These are phyloP conservation scores for Lydus trimaculatus DNA, from an alignment of 2,888 invertebrate species.

Conservation along the genomic window DNA sequence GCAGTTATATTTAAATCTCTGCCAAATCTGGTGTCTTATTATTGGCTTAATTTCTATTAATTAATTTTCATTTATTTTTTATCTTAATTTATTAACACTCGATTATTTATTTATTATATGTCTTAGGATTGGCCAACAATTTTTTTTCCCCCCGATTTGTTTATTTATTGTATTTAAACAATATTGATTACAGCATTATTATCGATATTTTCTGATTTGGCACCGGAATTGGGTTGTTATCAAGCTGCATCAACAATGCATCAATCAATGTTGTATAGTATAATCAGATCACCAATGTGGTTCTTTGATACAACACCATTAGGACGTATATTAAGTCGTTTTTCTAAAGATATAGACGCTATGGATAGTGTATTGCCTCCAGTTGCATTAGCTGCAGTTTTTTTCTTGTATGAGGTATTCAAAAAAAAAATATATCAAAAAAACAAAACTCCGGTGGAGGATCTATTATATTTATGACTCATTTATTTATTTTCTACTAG, in stretches of 20 bases:
- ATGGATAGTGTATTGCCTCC: conserved; percentile 69
- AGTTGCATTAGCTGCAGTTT: background rate
- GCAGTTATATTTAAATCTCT: conserved; percentile 54
- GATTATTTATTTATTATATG: background rate
- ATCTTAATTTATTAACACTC: conserved; percentile 2
- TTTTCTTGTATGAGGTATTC: background rate
- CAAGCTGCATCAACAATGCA: conserved; percentile 71
- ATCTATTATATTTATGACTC: conserved; percentile 6
- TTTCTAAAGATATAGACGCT: conserved; percentile 77
- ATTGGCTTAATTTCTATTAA: conserved; percentile 3
- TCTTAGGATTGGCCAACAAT: background rate
- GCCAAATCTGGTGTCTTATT: conserved; percentile 18
- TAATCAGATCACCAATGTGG: conserved; percentile 73
- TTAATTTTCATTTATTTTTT: conserved; percentile 9
- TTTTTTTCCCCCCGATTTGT: conserved; percentile 10
- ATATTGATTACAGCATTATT: conserved; percentile 61
- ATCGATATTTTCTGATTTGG: conserved; percentile 63
- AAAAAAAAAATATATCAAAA: background rate
- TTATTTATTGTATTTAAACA: conserved; percentile 11
- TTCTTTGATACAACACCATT: conserved; percentile 81
- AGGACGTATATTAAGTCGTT: conserved; percentile 77
- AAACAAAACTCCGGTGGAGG: background rate
- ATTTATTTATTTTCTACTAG: conserved; percentile 35
- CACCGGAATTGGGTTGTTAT: conserved; percentile 65
- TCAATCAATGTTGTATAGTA: conserved; percentile 65